Evolutionary conservation across 2,797 vertebrate genomes (phyloP), one percentile per base, ranked within the genome.

Genomic region (Intellagama lesueurii): DNA sequence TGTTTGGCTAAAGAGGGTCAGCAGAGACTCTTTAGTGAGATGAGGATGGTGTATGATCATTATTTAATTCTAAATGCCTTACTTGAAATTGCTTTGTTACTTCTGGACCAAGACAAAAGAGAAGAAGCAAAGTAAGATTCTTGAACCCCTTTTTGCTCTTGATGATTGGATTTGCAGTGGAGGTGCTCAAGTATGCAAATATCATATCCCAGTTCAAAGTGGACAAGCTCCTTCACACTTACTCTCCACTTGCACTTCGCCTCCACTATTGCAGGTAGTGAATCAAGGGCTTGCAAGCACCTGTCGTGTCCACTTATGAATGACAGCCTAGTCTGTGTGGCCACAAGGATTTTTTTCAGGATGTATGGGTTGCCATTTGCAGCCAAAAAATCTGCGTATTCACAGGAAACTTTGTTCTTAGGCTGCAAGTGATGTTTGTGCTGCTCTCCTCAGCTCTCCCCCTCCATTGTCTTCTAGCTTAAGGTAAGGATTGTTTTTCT

Each of bases 1-100:
- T 40, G 40, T 40, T 40, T 40, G 40, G 40, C 40, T 40, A 40
- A 40, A 40, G 40, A 40, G 40, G 40, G 7, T 16, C 28, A 17
- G 30, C 16, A 26, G 28, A 11, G 30, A 9, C 7, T 83, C 89
- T 92, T 56, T 96, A 99, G 99, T 96, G 98, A 99, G 95, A 97
- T 97, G 95, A 99, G 98, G 96, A 99, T 99, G 93, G 99, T 98
- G 95, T 99, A 98, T 73, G 99, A 99, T 95, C 99, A 99, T 95
- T 99, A 99, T 95, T 96, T 99, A 96, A 98, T 99, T 93, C 99
- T 99, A 88, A 99, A 99, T 86, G 99, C 98, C 3, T 96, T 99
- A 89, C 96, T 99, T 96, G 99, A 99, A 95, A 97, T 99, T 49
- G 98, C 98, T 0, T 96, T 99, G 94, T 95, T 99, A 64, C 99